These are phyloP conservation scores for Drosophila helvetica DNA, from an alignment of 2,888 invertebrate species.

Conservation along the genomic window DNA sequence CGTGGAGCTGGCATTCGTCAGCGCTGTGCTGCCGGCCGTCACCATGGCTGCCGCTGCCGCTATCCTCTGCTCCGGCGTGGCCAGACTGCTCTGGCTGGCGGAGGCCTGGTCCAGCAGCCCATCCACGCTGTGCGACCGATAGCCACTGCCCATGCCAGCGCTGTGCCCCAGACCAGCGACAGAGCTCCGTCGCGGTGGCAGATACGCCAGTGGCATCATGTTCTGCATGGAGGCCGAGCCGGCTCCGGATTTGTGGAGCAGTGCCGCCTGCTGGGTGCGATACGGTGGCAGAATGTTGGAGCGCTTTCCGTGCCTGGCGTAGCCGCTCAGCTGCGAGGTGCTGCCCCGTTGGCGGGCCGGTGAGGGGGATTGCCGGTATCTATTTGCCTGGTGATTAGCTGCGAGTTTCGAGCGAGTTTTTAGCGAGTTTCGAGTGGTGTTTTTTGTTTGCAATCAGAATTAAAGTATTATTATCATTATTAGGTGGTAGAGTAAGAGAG, in stretches of 20 bases:
- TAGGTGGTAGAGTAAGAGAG: conserved; percentile 34
- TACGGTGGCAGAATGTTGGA: conserved; percentile 80
- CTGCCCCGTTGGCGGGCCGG: conserved; percentile 86
- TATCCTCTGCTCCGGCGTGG: conserved; percentile 74
- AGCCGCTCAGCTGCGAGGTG: conserved; percentile 63
- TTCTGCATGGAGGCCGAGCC: conserved; percentile 79
- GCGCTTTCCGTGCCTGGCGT: conserved; percentile 77
- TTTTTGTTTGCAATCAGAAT: conserved; percentile 81
- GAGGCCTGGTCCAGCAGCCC: conserved; percentile 85
- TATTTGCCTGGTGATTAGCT: conserved; percentile 85
- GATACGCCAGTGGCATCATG: conserved; percentile 73
- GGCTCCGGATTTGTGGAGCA: conserved; percentile 61
- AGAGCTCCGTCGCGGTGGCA: conserved; percentile 80
- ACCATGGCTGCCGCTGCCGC: conserved; percentile 80
- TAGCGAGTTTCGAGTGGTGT: conserved; percentile 60
- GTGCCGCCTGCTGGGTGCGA: conserved; percentile 77
- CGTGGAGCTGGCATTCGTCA: conserved; percentile 80
- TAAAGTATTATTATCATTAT: conserved; percentile 73
- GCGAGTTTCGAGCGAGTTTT: conserved; percentile 57
- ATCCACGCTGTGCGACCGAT: conserved; percentile 87
- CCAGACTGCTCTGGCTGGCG: conserved; percentile 48
- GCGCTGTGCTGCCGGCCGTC: conserved; percentile 78
- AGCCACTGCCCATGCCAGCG: conserved; percentile 74
- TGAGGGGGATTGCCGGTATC: conserved; percentile 88
- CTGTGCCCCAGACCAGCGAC: conserved; percentile 76